phyloP scores from a whole-genome alignment of 2,888 invertebrate species.

The Amiota mariae region DNA sequence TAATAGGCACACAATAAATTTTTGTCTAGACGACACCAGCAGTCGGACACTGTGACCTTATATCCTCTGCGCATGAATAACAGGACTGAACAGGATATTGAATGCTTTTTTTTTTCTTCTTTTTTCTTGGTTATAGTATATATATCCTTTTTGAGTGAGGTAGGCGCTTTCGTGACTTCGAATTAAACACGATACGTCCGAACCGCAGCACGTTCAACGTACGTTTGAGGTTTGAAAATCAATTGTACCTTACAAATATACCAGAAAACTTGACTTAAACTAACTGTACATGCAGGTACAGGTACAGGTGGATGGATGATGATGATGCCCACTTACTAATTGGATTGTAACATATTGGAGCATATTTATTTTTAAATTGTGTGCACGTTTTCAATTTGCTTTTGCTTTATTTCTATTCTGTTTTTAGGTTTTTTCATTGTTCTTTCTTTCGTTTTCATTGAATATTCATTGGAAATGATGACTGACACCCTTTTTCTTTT shows the following conservation, averaged over 20 bases:
- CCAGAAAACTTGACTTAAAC: conserved; percentile 50
- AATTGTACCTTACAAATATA: conserved; percentile 57
- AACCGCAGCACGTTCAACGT: conserved; percentile 69
- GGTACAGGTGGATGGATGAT: no score
- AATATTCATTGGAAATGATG: conserved; percentile 36
- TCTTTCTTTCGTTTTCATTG: conserved; percentile 26
- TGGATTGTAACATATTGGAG: conserved; percentile 70
- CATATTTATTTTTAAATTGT: conserved; percentile 47
- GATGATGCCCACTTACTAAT: conserved; percentile 56
- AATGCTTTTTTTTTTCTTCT: background rate
- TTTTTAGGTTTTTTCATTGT: conserved; percentile 47
- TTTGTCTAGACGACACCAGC: background rate
- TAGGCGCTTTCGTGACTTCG: no score
- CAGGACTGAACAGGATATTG: conserved; percentile 18
- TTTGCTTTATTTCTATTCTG: conserved; percentile 27
- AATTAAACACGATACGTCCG: conserved; percentile 66
- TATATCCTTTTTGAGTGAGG: conserved; percentile 39
- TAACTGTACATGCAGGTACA: conserved; percentile 28
- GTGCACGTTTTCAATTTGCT: conserved; percentile 32
- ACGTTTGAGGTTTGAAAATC: conserved; percentile 67
- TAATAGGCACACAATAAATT: conserved; percentile 32
- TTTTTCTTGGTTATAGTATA: conserved; percentile 12
- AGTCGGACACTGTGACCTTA: background rate
- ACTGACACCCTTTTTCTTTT: background rate
- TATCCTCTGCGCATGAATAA: conserved; percentile 3